Evolutionary conservation across 2,113 vertebrate species (phyloP).

Genomic region (Emydocephalus ijimae): DNA sequence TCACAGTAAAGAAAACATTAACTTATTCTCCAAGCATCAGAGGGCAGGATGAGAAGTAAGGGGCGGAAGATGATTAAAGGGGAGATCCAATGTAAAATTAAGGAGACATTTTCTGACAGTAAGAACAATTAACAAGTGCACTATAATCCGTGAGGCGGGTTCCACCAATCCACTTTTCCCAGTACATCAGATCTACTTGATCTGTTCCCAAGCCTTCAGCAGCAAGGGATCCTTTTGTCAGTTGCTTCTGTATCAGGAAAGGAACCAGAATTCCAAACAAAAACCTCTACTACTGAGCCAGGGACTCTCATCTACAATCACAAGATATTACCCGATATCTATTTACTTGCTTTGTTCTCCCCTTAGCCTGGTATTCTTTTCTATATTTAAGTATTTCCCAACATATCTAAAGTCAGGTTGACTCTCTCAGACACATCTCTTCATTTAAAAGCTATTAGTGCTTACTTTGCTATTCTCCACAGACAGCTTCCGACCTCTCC

Average conservation of each 20-base stretch:
- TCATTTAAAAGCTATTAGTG: background rate
- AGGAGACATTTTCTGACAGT: background rate
- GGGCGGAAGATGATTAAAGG: background rate
- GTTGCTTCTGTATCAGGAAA: background rate
- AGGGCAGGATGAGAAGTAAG: background rate
- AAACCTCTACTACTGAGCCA: background rate
- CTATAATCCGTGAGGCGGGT: background rate
- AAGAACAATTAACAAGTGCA: background rate
- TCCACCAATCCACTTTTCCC: background rate
- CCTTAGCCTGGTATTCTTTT: background rate
- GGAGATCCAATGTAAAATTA: background rate
- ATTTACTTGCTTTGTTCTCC: background rate
- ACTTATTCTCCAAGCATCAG: background rate
- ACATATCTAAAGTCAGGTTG: background rate
- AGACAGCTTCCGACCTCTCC: background rate
- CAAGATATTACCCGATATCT: background rate
- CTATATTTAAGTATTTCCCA: background rate
- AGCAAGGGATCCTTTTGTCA: background rate
- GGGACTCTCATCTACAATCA: background rate
- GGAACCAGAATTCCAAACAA: background rate
- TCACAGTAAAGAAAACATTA: background rate
- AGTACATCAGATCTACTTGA: background rate
- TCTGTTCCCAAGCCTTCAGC: background rate
- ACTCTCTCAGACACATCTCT: background rate
- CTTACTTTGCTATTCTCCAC: background rate